These are phyloP conservation scores for Acanthosepion lycidas DNA, from an alignment of 2,888 invertebrate species.

Conservation along the genomic window DNA sequence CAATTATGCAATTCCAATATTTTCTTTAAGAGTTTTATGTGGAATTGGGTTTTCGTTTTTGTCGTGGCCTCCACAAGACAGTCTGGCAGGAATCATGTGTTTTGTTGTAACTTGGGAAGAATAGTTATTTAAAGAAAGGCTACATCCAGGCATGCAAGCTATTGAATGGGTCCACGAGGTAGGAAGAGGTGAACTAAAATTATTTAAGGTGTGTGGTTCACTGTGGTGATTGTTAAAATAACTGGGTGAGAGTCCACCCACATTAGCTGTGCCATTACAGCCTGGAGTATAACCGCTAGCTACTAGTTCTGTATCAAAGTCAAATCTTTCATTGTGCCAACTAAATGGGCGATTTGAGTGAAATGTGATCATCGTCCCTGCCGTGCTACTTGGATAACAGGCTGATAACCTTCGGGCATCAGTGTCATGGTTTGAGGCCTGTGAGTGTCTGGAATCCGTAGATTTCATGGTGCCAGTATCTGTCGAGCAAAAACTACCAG, in stretches of 20 bases:
- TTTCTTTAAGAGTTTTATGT: slow-evolving; percentile 68
- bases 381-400: slow-evolving; percentile 60
- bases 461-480: slow-evolving; percentile 65
- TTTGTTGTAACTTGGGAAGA: slow-evolving; percentile 64
- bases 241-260: slow-evolving; percentile 53
- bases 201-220: slow-evolving; percentile 64
- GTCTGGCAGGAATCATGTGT: slow-evolving; percentile 64
- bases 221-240: slow-evolving; percentile 63
- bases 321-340: slow-evolving; percentile 72
- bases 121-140: slow-evolving; percentile 58
- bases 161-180: slow-evolving; percentile 62
- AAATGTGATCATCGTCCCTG: slow-evolving; percentile 59
- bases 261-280: slow-evolving; percentile 35
- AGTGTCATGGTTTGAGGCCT: slow-evolving; percentile 61
- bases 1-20: slow-evolving; percentile 65
- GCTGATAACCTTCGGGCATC: slow-evolving; percentile 67
- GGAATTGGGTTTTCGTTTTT: slow-evolving; percentile 61
- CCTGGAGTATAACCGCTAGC: slow-evolving; percentile 48
- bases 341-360: slow-evolving; percentile 66
- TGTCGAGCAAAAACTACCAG: slow-evolving; percentile 59
- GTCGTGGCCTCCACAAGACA: slow-evolving; percentile 67
- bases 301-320: slow-evolving; percentile 64
- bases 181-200: slow-evolving; percentile 54
- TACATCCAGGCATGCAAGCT: slow-evolving; percentile 55
- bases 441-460: slow-evolving; percentile 63